Conservation (phyloP, 2,888 invertebrate species). For the Ferrisia virgata region DNA sequence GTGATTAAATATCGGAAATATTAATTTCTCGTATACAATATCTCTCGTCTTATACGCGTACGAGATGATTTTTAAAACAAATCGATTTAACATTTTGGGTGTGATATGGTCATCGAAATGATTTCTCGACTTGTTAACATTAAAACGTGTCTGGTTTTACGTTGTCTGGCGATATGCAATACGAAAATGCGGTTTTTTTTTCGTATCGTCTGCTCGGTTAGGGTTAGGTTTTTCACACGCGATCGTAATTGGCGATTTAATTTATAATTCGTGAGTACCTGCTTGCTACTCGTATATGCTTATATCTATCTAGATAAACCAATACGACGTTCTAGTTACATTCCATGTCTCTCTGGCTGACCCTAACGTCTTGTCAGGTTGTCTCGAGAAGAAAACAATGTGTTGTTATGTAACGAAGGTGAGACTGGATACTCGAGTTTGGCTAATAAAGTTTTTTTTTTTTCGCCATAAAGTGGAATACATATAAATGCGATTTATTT, state of each 20-base stretch:
- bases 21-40: not conserved
- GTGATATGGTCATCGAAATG: not conserved
- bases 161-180: not conserved
- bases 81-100: not conserved
- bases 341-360: not conserved
- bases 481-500: slow-evolving; percentile 11
- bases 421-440: slow-evolving; percentile 6
- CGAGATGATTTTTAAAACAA: not conserved
- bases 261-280: not conserved
- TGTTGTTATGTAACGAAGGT: slow-evolving; percentile 1
- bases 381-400: slow-evolving; percentile 9
- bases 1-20: slow-evolving; percentile 7
- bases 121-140: not conserved
- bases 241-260: slow-evolving; percentile 15
- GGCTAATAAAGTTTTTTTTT: not conserved
- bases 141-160: not conserved
- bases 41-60: not conserved
- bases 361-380: not conserved
- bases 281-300: no score
- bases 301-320: no score
- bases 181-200: not conserved
- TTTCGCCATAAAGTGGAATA: not conserved
- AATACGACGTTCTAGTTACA: not conserved
- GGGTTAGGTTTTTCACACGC: not conserved
- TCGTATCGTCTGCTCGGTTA: not conserved